Conservation (phyloP, 1,140 invertebrate species). For the Cherax quadricarinatus region DNA sequence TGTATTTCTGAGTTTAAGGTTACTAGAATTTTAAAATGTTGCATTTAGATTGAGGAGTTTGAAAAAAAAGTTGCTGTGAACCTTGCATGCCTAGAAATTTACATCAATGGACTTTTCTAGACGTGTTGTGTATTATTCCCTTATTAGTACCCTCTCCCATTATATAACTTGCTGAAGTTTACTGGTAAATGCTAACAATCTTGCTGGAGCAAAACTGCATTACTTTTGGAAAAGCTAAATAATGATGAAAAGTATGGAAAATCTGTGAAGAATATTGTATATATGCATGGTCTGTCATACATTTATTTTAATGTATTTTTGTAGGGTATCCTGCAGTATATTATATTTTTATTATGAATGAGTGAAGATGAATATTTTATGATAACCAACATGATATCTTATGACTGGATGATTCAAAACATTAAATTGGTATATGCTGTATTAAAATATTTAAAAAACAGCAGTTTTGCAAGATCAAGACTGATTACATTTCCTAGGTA, state of each 20-base stretch:
- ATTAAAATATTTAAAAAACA: neutral
- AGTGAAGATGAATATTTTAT: neutral
- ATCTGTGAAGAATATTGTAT: neutral
- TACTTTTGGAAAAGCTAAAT: neutral
- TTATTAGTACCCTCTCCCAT: conserved; percentile 21
- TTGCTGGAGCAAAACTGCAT: conserved; percentile 8
- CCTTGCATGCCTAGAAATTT: conserved; percentile 51
- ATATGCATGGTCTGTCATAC: neutral
- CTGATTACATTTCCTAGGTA: conserved; percentile 27
- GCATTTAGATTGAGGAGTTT: conserved; percentile 23
- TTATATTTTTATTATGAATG: conserved; percentile 15
- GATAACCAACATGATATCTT: neutral
- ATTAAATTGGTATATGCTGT: neutral
- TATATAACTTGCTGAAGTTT: neutral
- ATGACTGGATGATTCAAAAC: neutral
- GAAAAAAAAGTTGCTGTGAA: conserved; percentile 54
- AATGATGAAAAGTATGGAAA: neutral
- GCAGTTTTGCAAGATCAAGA: conserved; percentile 29
- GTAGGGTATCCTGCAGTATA: neutral
- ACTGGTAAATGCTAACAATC: conserved; percentile 11
- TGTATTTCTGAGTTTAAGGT: conserved; percentile 18
- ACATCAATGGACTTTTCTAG: conserved; percentile 37
- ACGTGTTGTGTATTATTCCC: conserved; percentile 34
- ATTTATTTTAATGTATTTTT: neutral
- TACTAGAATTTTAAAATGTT: conserved; percentile 38